Evolutionary conservation across 2,113 vertebrate species (phyloP).

Genomic region (Atlantisia rogersi): DNA sequence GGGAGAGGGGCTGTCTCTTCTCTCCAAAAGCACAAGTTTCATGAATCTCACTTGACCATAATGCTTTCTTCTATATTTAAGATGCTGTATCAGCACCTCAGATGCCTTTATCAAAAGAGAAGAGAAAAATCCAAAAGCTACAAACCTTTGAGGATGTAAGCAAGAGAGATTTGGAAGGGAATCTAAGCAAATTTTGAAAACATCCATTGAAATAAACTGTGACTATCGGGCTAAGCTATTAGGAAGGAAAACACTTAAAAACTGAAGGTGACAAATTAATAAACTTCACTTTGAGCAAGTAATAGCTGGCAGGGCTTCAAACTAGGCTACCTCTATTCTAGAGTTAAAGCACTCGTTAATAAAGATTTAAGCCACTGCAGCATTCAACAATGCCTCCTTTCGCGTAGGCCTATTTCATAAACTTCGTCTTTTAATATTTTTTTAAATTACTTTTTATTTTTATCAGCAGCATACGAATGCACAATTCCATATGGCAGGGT

Average conservation of each 20-base stretch:
- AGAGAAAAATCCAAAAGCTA: conserved; percentile 30
- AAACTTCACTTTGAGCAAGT: conserved; percentile 29
- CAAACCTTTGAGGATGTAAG: conserved; percentile 41
- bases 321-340: neutral
- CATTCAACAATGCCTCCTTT: conserved; percentile 28
- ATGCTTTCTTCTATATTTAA: conserved; percentile 14
- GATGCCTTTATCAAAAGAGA: conserved; percentile 4
- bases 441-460: conserved; percentile 11
- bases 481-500: conserved; percentile 63
- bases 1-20: neutral
- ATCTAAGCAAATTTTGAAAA: conserved; percentile 60
- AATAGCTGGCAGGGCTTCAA: conserved; percentile 63
- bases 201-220: conserved; percentile 27
- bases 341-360: conserved; percentile 40
- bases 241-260: conserved; percentile 38
- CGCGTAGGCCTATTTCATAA: neutral
- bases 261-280: conserved; percentile 35
- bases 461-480: conserved; percentile 44
- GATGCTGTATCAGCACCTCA: conserved; percentile 46
- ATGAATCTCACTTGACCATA: conserved; percentile 16
- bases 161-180: conserved; percentile 24
- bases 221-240: conserved; percentile 30
- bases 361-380: conserved; percentile 22
- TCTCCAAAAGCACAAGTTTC: neutral
- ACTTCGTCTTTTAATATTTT: neutral